A percentile compares a stretch with the other conserved stretches of the same genome.
Evolutionary conservation across 53 echinoderm and acorn worm genomes (phyloP).

Genomic region (Holothuria scabra): DNA sequence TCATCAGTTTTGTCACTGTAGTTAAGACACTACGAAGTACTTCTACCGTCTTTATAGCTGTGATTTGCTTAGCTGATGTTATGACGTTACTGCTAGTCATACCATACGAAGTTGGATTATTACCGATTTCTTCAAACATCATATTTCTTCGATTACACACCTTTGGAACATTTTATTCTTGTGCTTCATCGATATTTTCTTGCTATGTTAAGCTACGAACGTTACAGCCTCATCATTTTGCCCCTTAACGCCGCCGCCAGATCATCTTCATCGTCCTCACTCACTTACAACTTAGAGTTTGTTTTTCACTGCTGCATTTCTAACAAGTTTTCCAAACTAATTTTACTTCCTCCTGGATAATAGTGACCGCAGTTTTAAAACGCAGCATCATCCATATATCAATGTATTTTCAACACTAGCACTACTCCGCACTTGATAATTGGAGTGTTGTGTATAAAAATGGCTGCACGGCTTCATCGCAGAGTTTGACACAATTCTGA

Average conservation of each 20-base stretch:
- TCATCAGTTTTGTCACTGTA: too few species aligned
- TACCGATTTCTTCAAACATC: too few species aligned
- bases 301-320: not conserved
- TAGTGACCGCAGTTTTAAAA: not conserved
- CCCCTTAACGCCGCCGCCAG: not conserved
- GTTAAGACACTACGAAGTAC: too few species aligned
- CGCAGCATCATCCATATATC: not conserved
- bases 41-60: too few species aligned
- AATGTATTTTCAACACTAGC: not conserved
- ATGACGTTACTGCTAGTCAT: too few species aligned
- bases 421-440: not conserved
- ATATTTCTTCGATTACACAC: too few species aligned
- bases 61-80: too few species aligned
- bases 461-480: not conserved
- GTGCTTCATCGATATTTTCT: not conserved
- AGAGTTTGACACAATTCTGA: not conserved
- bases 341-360: not conserved
- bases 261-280: too few species aligned
- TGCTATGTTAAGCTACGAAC: constrained; percentile 10
- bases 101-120: too few species aligned
- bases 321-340: not conserved
- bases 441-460: not conserved
- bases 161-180: not conserved
- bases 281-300: not conserved
- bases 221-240: not conserved